phyloP scores from a whole-genome alignment of 2,797 vertebrate species.

The Chiroxiphia lanceolata region DNA sequence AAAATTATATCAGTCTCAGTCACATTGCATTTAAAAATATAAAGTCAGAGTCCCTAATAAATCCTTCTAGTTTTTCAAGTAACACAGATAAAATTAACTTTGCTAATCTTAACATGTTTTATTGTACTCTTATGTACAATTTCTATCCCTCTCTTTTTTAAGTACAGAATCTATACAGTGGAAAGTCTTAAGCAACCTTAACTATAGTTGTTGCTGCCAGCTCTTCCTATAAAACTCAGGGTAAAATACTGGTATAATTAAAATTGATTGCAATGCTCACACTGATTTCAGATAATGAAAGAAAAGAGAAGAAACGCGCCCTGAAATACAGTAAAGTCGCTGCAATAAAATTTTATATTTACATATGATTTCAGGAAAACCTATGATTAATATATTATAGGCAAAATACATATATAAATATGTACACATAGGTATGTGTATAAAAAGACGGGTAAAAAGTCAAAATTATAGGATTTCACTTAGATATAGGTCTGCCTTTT shows the following conservation, averaged over 20 bases:
- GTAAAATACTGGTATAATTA: constrained; percentile 39
- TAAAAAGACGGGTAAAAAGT: not conserved
- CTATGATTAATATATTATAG: not conserved
- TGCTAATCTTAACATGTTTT: constrained; percentile 69
- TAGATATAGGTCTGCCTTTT: not conserved
- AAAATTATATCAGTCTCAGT: constrained; percentile 61
- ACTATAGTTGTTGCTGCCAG: constrained; percentile 38
- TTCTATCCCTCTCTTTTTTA: constrained; percentile 26
- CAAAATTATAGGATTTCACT: not conserved
- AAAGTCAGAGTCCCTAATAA: constrained; percentile 61
- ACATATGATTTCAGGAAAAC: not conserved
- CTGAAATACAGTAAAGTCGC: not conserved
- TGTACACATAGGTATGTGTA: not conserved
- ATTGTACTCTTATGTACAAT: constrained; percentile 23
- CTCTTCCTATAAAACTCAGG: constrained; percentile 27
- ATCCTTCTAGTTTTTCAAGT: constrained; percentile 43
- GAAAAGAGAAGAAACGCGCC: constrained; percentile 30
- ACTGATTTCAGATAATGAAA: constrained; percentile 40
- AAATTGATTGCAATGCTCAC: constrained; percentile 30
- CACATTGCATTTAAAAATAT: constrained; percentile 38
- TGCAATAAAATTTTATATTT: not conserved
- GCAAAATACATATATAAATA: not conserved
- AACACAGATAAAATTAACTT: constrained; percentile 59
- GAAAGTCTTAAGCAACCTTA: constrained; percentile 53
- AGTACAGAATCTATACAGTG: constrained; percentile 2